Base-by-base conservation (phyloP, 2,113 vertebrate species). In the Halichoeres trimaculatus region DNA sequence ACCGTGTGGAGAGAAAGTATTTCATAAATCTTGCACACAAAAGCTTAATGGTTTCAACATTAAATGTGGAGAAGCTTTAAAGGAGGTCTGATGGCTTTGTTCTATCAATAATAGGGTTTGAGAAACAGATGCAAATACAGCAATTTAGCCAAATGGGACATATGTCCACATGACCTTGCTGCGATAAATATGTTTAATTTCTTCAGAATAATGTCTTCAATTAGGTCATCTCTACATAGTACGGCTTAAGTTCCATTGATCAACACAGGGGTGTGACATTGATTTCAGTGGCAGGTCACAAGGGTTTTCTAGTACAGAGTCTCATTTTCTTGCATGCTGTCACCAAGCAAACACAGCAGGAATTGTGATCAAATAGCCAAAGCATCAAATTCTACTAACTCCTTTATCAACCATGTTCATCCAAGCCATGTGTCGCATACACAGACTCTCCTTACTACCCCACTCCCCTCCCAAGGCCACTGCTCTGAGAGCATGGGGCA, bases 41-140 rank as follows among this genome's bases (percentile, higher is more conserved):
- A 67, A 61, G 3, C 55, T 35, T 53, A 65, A 78, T 54, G 54
- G 9, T 10, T 61, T 56, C 23, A 20, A 13, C 17, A 40, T 48
- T 8, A 9, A 78, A 26, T 24, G 12, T 34, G 61, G 5, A 40
- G 38, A 19, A 23, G 8, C n/a, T 67, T 55, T 34, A 16, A 14
- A 14, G 34, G 26, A 4, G 3, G 22, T 22, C 36, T 19, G 20
- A 3, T 68, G 12, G 12, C 26, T 12, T 45, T n/a, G 35, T 38
- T 55, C 71, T 23, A 36, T 64, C 35, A 61, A 23, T 51, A 43
- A 53, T 23, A 22, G 12, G 17, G 14, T 45, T 17, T 17, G 16
- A 62, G 36, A 58, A 20, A 56, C 16, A 59, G 5, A 36, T 45
- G 2, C 11, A 36, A 45, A 20, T 55, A 30, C 3, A 40, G 17